A percentile compares a stretch with the other conserved stretches of the same genome.
Conservation (phyloP, 92 coral and sea anemone genomes). For the Umimayanthus chanpuru region DNA sequence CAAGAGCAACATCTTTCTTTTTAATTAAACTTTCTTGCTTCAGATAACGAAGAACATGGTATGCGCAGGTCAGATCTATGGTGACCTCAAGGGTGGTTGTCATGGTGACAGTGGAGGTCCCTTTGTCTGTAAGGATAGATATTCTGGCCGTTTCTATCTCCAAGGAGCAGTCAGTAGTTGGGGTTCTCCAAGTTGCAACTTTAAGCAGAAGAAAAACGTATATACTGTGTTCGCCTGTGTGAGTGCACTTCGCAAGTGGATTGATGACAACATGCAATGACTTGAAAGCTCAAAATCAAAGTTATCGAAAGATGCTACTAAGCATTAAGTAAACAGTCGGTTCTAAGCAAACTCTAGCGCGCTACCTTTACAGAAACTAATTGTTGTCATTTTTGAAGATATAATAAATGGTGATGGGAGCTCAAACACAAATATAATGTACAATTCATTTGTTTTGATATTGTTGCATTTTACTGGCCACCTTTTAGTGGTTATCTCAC, state of each 20-base stretch:
- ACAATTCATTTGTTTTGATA: no score
- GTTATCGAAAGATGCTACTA: no score
- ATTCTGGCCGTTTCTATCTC: slow-evolving; percentile 45
- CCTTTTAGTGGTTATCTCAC: no score
- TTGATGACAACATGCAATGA: slow-evolving; percentile 28
- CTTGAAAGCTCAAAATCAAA: not conserved
- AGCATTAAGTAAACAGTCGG: no score
- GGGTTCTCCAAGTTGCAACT: slow-evolving; percentile 57
- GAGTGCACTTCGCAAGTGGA: slow-evolving; percentile 55
- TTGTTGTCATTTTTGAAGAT: no score
- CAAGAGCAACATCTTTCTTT: no score
- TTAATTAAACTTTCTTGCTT: not conserved
- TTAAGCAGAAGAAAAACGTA: slow-evolving; percentile 43
- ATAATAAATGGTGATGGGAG: no score
- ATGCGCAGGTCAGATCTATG: slow-evolving; percentile 58
- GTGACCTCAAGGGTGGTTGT: slow-evolving; percentile 55
- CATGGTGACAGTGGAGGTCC: slow-evolving; percentile 70
- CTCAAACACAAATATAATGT: no score
- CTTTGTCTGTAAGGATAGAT: slow-evolving; percentile 60
- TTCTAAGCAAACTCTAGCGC: no score
- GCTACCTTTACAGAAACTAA: no score
- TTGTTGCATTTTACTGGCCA: no score
- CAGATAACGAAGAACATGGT: slow-evolving; percentile 44
- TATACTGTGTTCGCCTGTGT: slow-evolving; percentile 64
- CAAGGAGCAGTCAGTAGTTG: slow-evolving; percentile 64